These are phyloP conservation scores for Sula dactylatra DNA, from an alignment of 2,113 vertebrate genomes.

Conservation along the genomic window DNA sequence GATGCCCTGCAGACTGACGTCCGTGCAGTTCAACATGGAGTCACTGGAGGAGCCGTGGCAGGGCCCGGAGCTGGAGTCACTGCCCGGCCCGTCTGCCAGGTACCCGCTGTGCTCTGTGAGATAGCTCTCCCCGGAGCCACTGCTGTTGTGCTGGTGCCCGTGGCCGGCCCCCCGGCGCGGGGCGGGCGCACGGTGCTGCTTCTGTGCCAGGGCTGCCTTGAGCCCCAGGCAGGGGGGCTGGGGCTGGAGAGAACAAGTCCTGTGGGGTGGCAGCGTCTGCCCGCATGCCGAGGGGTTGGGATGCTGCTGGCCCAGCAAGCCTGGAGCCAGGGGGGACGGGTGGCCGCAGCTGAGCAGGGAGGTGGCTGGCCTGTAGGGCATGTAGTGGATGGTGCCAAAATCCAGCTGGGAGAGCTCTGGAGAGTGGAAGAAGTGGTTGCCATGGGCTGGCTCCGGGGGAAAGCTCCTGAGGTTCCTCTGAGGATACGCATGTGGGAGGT, in stretches of 20 bases:
- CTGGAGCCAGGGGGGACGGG: constrained; percentile 54
- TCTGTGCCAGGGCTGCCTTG: constrained; percentile 61
- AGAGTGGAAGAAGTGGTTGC: constrained; percentile 79
- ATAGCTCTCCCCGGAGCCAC: constrained; percentile 90
- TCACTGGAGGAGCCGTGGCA: constrained; percentile 97
- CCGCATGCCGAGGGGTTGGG: constrained; percentile 44
- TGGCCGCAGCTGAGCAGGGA: constrained; percentile 67
- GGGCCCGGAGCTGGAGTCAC: constrained; percentile 95
- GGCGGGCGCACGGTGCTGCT: constrained; percentile 32
- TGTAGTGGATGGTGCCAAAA: constrained; percentile 76
- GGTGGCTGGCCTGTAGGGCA: constrained; percentile 73
- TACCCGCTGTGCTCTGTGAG: constrained; percentile 92
- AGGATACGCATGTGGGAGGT: constrained; percentile 66
- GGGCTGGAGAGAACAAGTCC: constrained; percentile 73
- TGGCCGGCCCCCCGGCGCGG: constrained; percentile 38
- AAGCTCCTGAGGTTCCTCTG: constrained; percentile 77
- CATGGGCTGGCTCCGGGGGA: constrained; percentile 70
- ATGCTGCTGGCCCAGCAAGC: constrained; percentile 69
- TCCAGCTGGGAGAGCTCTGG: constrained; percentile 77
- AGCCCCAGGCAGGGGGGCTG: constrained; percentile 69
- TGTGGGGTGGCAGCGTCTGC: constrained; percentile 53
- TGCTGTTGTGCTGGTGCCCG: constrained; percentile 82
- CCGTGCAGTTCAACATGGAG: constrained; percentile 93
- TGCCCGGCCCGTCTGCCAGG: constrained; percentile 90
- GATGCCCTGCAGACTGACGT: constrained; percentile 90